These are phyloP conservation scores for Heteropelma amictum DNA, from an alignment of 2,888 invertebrate genomes.

Conservation along the genomic window DNA sequence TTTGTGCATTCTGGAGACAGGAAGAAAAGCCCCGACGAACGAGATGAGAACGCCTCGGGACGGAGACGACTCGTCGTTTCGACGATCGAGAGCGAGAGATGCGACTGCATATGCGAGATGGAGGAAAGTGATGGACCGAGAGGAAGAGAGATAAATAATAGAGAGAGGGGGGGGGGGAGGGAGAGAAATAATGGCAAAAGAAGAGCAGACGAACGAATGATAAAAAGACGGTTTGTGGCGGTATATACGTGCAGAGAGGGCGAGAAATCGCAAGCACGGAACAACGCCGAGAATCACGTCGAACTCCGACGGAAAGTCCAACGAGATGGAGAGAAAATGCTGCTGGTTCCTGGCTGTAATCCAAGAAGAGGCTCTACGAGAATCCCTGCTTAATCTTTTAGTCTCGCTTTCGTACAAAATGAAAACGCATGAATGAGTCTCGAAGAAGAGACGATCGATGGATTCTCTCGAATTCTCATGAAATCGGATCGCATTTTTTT, in stretches of 20 bases:
- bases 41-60: constrained; percentile 12
- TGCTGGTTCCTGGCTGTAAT: constrained; percentile 61
- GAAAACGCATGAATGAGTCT: too few species aligned
- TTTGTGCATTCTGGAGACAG: constrained; percentile 62
- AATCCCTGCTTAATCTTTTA: too few species aligned
- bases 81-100: constrained; percentile 3
- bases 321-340: constrained; percentile 37
- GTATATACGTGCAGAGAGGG: constrained; percentile 17
- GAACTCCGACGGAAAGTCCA: neutral
- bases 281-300: constrained; percentile 1
- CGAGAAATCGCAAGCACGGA: constrained; percentile 6
- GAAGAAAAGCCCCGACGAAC: constrained; percentile 51
- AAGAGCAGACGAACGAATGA: constrained; percentile 37
- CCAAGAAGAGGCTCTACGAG: constrained; percentile 66
- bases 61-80: constrained; percentile 5
- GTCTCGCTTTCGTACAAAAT: too few species aligned
- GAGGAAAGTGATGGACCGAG: too few species aligned
- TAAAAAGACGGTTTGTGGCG: constrained; percentile 8
- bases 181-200: constrained; percentile 9
- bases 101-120: neutral
- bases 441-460: too few species aligned
- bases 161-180: neutral
- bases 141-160: neutral
- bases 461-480: too few species aligned
- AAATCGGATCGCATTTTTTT: too few species aligned